Percentiles rank a stretch among this genome's conserved stretches.
Conservation (phyloP, 2,113 vertebrate species). For the Hystrix brachyura region DNA sequence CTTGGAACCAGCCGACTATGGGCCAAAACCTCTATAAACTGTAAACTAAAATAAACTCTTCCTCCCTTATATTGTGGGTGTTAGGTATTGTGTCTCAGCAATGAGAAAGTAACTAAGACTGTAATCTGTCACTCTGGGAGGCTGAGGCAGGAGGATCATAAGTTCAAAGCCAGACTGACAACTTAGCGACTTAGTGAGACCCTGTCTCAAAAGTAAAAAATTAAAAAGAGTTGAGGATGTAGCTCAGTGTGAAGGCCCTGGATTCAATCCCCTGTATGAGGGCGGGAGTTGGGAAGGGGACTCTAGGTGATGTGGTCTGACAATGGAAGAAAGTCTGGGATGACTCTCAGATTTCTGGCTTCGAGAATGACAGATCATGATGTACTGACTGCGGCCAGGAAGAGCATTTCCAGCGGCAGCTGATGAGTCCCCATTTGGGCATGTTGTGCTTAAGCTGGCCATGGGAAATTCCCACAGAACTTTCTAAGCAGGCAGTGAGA, state of each 20-base stretch:
- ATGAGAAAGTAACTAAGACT: neutral
- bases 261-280: neutral
- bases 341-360: neutral
- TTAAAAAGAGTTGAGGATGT: neutral
- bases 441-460: neutral
- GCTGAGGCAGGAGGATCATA: neutral
- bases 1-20: neutral
- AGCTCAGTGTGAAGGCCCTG: neutral
- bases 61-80: neutral
- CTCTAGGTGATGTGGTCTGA: neutral
- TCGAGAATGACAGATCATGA: neutral
- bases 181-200: neutral
- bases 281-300: neutral
- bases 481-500: neutral
- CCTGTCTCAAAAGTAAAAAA: neutral
- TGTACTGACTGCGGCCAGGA: neutral
- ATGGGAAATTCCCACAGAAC: neutral
- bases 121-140: neutral
- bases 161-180: neutral
- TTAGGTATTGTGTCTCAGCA: neutral
- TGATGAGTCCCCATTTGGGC: neutral
- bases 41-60: neutral
- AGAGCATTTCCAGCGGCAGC: neutral
- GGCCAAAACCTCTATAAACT: neutral
- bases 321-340: neutral